phyloP scores from a whole-genome alignment of 2,888 invertebrate species.

The Acleris cristana region DNA sequence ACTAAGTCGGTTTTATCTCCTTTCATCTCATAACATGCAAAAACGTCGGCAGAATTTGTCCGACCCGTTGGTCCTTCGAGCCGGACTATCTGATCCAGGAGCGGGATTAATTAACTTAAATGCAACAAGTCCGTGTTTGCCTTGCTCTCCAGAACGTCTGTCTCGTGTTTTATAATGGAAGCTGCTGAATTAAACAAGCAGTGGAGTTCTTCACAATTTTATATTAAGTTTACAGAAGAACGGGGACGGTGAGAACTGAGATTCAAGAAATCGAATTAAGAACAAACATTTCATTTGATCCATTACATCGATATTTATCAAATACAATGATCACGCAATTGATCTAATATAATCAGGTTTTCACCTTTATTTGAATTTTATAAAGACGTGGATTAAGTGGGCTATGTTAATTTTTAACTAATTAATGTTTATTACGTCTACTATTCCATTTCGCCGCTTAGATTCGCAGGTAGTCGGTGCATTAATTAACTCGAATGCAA shows the following conservation, averaged over 20 bases:
- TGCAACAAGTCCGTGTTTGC: slow-evolving; percentile 82
- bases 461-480: slow-evolving; percentile 27
- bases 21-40: slow-evolving; percentile 31
- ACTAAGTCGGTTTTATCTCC: background rate
- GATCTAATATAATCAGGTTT: background rate
- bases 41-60: slow-evolving; percentile 39
- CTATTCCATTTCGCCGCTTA: slow-evolving; percentile 28
- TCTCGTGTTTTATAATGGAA: slow-evolving; percentile 76
- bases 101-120: slow-evolving; percentile 81
- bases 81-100: slow-evolving; percentile 73
- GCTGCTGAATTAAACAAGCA: slow-evolving; percentile 75
- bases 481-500: slow-evolving; percentile 55
- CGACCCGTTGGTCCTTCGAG: slow-evolving; percentile 60
- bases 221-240: slow-evolving; percentile 32
- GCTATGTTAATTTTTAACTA: slow-evolving; percentile 22
- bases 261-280: slow-evolving; percentile 21
- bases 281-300: slow-evolving; percentile 3
- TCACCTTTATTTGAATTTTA: background rate
- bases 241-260: slow-evolving; percentile 16
- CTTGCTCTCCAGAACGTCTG: slow-evolving; percentile 73
- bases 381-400: slow-evolving; percentile 8
- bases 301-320: background rate
- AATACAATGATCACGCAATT: background rate
- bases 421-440: slow-evolving; percentile 30
- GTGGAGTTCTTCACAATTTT: slow-evolving; percentile 49